Evolutionary conservation across 1,140 invertebrate species (phyloP).

Genomic region (Sycophaga agraensis): DNA sequence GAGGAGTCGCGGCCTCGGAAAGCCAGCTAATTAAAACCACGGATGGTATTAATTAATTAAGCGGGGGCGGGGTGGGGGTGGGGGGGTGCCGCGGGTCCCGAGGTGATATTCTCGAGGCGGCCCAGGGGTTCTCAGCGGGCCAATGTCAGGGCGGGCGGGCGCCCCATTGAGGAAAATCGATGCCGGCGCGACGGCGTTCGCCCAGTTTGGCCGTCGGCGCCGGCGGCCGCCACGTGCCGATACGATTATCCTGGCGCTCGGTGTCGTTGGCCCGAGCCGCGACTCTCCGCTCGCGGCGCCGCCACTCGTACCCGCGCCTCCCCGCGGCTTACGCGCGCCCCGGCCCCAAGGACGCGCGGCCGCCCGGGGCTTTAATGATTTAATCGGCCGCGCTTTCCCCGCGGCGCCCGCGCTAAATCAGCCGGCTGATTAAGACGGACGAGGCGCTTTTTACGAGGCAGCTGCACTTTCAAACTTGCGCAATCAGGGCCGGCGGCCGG

Average conservation of each 20-base stretch:
- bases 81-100: constrained; percentile 50
- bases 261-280: neutral
- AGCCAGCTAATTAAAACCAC: constrained; percentile 57
- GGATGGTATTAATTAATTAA: constrained; percentile 60
- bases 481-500: too few species aligned
- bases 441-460: too few species aligned
- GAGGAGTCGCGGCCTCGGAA: constrained; percentile 19
- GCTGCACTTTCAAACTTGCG: too few species aligned
- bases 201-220: constrained; percentile 6
- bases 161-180: constrained; percentile 30
- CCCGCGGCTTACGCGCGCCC: too few species aligned
- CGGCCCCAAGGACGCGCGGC: too few species aligned
- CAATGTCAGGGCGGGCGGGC: neutral
- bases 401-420: too few species aligned
- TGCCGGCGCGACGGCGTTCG: constrained; percentile 1
- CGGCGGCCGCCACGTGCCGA: constrained; percentile 6
- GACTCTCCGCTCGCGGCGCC: too few species aligned
- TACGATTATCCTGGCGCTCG: constrained; percentile 10
- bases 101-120: constrained; percentile 42
- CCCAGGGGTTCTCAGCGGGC: neutral
- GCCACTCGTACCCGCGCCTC: too few species aligned
- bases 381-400: too few species aligned
- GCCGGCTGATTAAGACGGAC: too few species aligned
- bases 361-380: too few species aligned
- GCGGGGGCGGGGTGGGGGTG: constrained; percentile 41